Evolutionary conservation across 1,140 invertebrate genomes (phyloP), one percentile per base, ranked within the genome.

Genomic region (Aphaenogaster rudis): DNA sequence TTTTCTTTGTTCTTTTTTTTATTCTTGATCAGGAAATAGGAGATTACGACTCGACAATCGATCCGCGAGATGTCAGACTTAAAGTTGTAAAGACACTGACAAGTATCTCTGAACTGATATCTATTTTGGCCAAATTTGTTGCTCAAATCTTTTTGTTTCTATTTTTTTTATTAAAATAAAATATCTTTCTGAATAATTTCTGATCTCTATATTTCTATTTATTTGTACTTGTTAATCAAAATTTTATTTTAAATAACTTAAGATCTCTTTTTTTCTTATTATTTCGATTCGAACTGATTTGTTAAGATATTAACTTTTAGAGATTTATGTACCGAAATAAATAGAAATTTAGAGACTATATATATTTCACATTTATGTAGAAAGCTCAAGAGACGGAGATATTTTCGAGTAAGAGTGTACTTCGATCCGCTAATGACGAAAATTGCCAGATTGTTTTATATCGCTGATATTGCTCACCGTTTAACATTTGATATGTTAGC

Each of bases 41-140:
- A 72, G 50, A 84, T 74, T 84, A 84, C 69, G 80, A 74, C 28
- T 74, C 54, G 54, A 74, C 28, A 61, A 84, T 82, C 67, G 67
- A 72, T 61, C 80, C 80, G 80, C 69, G 54, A 74, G 54, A 76
- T 76, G 52, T 61, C 67, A 39, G 52, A 45, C 33, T 79, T 39
- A 54, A 15, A 54, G 36, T 52, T 48, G 17, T 36, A 7, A 66
- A 50, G 11, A 66, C 5, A 45, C 17, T 36, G 57, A 33, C 39
- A 8, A 66, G 2, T 67, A 13, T 79, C 45, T 50, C n/a, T 50
- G 77, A 50, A 50, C 17, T 52, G 50, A 45, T n/a, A 77, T 39
- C 21, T 28, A 2, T 28, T 63, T 78, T 64, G 42, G 5, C 2
- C 4, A 9, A 78, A 64, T 17, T 52, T 72, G 33, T 50, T 48